phyloP scores from a whole-genome alignment of 2,888 invertebrate species.

The Encarsia formosa region DNA sequence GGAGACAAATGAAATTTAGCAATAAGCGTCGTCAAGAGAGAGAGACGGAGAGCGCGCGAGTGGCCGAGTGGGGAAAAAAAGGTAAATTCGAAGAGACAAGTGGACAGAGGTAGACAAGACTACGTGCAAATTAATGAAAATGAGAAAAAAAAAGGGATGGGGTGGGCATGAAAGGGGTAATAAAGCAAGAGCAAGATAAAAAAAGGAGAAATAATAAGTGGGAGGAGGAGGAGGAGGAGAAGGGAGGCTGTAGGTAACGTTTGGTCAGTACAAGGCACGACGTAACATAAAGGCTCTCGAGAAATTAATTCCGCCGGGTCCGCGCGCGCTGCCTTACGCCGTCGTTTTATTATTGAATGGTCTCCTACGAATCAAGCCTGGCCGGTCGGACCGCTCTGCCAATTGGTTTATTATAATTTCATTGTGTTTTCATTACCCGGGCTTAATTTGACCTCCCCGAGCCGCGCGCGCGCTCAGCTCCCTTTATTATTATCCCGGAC shows the following conservation, averaged over 20 bases:
- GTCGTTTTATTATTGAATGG: constrained; percentile 50
- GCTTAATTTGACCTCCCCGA: constrained; percentile 39
- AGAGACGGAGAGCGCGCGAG: too few species aligned
- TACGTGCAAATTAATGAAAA: constrained; percentile 14
- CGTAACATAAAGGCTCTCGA: constrained; percentile 49
- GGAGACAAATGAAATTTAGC: too few species aligned
- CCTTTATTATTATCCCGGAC: constrained; percentile 38
- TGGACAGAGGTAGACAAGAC: not conserved
- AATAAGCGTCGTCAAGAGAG: too few species aligned
- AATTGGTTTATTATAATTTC: constrained; percentile 51
- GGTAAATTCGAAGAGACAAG: constrained; percentile 1
- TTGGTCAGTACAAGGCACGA: constrained; percentile 48
- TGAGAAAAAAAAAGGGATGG: constrained; percentile 4
- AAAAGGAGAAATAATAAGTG: constrained; percentile 8
- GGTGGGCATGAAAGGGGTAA: not conserved
- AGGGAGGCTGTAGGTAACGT: constrained; percentile 24
- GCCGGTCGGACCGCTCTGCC: constrained; percentile 47
- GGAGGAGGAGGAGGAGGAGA: not conserved
- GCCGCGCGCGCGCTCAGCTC: constrained; percentile 36
- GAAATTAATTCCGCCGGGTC: constrained; percentile 46
- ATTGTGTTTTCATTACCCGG: constrained; percentile 49
- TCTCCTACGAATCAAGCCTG: constrained; percentile 40
- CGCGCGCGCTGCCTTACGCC: constrained; percentile 23
- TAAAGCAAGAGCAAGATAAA: constrained; percentile 12
- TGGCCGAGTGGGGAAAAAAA: not conserved